phyloP scores from a whole-genome alignment of 2,888 invertebrate genomes.

The Sturmia bella region DNA sequence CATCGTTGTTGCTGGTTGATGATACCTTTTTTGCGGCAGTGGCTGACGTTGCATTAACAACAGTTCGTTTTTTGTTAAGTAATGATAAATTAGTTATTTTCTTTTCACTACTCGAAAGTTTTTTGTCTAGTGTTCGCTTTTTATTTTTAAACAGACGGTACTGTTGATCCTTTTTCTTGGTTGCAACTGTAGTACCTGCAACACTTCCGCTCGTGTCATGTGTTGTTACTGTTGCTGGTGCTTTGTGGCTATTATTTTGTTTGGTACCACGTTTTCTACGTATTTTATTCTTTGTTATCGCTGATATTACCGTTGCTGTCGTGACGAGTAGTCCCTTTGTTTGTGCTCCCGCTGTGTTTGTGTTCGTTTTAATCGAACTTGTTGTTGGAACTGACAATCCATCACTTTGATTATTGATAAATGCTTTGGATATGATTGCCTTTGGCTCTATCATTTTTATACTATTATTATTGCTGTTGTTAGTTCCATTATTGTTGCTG shows the following conservation, averaged over 20 bases:
- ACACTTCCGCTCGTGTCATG: constrained; percentile 39
- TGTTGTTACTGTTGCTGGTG: constrained; percentile 59
- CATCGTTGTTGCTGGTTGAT: constrained; percentile 68
- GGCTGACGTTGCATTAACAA: constrained; percentile 53
- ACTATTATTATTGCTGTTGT: constrained; percentile 64
- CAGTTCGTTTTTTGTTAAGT: constrained; percentile 63
- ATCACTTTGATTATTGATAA: constrained; percentile 79
- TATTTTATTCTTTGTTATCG: constrained; percentile 71
- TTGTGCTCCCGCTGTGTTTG: constrained; percentile 59
- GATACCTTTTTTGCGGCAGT: constrained; percentile 57
- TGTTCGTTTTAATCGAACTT: constrained; percentile 51
- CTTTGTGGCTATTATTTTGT: constrained; percentile 62
- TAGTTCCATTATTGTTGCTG: constrained; percentile 28
- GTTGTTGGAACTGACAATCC: constrained; percentile 74
- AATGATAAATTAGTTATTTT: constrained; percentile 80
- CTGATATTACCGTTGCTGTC: constrained; percentile 54
- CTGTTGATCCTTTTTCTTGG: constrained; percentile 71
- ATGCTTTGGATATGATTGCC: constrained; percentile 71
- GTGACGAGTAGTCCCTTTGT: constrained; percentile 38
- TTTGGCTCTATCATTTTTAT: constrained; percentile 62
- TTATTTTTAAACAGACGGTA: constrained; percentile 1
- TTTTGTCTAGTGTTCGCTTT: constrained; percentile 59
- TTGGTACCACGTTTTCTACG: constrained; percentile 74
- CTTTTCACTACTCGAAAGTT: constrained; percentile 59
- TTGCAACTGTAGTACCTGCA: constrained; percentile 41